Conservation (phyloP, 2,113 vertebrate genomes). For the Psilopsiagon aymara region DNA sequence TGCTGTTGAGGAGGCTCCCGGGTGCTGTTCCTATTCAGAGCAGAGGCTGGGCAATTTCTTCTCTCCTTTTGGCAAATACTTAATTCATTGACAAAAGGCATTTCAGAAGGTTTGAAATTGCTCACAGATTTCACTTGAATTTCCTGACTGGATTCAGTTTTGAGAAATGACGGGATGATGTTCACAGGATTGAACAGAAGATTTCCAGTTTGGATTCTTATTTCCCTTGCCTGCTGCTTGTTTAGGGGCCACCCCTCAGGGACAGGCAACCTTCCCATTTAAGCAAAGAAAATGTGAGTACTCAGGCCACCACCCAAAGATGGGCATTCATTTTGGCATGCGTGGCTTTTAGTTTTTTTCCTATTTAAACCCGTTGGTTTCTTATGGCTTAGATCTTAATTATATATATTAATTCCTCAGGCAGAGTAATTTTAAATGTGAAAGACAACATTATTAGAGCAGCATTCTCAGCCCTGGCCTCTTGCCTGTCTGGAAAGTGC, state of each 20-base stretch:
- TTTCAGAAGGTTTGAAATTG: background rate
- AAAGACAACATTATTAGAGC: background rate
- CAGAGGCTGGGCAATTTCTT: background rate
- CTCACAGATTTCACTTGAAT: background rate
- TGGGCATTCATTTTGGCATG: background rate
- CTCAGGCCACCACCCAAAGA: background rate
- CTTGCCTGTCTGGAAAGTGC: background rate
- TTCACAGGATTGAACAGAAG: background rate
- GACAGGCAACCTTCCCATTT: background rate
- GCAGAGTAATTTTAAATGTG: background rate
- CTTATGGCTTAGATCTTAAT: background rate
- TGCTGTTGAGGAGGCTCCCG: background rate
- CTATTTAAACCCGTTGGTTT: background rate
- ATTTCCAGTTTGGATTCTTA: background rate
- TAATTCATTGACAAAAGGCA: background rate
- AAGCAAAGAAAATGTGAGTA: background rate
- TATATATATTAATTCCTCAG: background rate
- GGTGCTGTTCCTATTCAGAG: background rate
- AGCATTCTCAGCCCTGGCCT: background rate
- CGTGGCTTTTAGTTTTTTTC: background rate
- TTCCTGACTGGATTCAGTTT: background rate
- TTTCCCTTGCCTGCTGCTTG: background rate
- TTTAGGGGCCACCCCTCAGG: accelerated
- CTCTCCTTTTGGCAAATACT: background rate
- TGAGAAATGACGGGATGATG: background rate